A percentile compares a stretch with the other conserved stretches of the same genome.
Conservation (phyloP, 2,113 vertebrate genomes). For the Osmerus eperlanus region DNA sequence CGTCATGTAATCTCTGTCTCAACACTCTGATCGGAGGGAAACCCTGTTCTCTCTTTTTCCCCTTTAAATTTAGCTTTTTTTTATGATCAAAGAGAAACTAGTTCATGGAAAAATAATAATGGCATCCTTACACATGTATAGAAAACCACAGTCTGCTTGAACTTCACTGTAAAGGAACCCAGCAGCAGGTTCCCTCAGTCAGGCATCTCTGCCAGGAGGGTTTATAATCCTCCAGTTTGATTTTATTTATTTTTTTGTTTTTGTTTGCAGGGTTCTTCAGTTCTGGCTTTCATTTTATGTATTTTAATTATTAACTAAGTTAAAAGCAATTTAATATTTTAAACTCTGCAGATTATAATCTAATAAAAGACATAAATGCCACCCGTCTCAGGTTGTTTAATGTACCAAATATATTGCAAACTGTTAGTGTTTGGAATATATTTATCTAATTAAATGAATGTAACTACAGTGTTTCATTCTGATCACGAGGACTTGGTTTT, state of each 20-base stretch:
- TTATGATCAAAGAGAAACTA: slow-evolving; percentile 56
- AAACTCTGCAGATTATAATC: slow-evolving; percentile 80
- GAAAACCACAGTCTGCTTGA: slow-evolving; percentile 66
- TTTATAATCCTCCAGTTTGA: slow-evolving; percentile 67
- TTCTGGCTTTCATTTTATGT: slow-evolving; percentile 81
- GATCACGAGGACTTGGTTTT: too few relatives aligned
- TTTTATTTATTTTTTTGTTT: slow-evolving; percentile 61
- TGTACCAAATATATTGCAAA: background rate
- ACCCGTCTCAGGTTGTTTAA: slow-evolving; percentile 9
- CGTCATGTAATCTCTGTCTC: background rate
- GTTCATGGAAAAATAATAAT: slow-evolving; percentile 53
- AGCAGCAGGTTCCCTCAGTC: slow-evolving; percentile 65
- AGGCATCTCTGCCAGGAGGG: slow-evolving; percentile 66
- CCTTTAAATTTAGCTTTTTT: slow-evolving; percentile 39
- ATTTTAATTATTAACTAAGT: slow-evolving; percentile 83
- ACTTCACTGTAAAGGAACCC: slow-evolving; percentile 68
- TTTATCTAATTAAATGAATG: too few relatives aligned
- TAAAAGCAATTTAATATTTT: slow-evolving; percentile 83
- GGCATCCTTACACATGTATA: slow-evolving; percentile 63
- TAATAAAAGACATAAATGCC: slow-evolving; percentile 78
- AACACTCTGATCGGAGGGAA: background rate
- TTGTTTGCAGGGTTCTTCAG: slow-evolving; percentile 78
- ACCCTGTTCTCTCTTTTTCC: slow-evolving; percentile 21
- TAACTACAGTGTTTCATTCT: too few relatives aligned
- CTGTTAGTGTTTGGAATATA: too few relatives aligned